Conservation (phyloP, 2,113 vertebrate species). For the Manacus vitellinus region DNA sequence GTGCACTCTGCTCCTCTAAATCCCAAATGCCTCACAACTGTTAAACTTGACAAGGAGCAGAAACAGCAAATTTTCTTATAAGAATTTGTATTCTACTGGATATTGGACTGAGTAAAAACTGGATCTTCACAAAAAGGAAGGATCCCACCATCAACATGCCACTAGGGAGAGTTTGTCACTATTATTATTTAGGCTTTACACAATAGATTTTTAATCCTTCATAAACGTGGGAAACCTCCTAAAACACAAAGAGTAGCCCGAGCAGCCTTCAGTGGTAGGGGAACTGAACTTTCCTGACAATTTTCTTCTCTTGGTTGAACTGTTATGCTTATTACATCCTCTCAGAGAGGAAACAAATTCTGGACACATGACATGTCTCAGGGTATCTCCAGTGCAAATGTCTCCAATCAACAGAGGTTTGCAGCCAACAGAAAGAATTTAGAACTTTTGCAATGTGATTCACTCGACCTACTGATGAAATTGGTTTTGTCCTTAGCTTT, state of each 20-base stretch:
- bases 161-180: background rate
- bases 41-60: background rate
- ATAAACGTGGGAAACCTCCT: background rate
- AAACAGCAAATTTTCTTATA: background rate
- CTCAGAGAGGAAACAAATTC: background rate
- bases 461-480: background rate
- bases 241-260: background rate
- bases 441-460: background rate
- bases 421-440: background rate
- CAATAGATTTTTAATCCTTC: background rate
- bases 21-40: background rate
- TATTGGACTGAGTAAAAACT: background rate
- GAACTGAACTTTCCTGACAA: background rate
- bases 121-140: background rate
- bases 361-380: background rate
- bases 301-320: background rate
- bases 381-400: background rate
- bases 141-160: background rate
- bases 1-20: background rate
- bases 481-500: background rate
- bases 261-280: background rate
- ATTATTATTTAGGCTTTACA: background rate
- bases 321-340: background rate
- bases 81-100: too few relatives aligned
- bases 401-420: background rate